These are phyloP conservation scores for Haliaeetus leucogaster DNA, from an alignment of 2,113 vertebrate genomes.

Conservation along the genomic window DNA sequence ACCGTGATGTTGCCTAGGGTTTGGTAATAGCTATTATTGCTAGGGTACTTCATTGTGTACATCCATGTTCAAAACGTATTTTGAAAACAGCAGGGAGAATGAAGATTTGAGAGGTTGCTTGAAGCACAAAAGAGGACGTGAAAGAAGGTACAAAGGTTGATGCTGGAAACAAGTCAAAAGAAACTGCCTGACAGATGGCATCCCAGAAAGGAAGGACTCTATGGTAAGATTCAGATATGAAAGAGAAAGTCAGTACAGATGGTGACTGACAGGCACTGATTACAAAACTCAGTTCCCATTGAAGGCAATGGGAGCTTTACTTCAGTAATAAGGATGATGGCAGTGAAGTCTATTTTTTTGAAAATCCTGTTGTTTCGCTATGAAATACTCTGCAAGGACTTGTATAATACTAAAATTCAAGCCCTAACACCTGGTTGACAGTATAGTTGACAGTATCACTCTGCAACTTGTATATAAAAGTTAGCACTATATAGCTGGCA, in stretches of 20 bases:
- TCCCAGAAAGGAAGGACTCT: conserved; percentile 4
- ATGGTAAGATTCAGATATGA: not conserved
- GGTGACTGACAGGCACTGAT: conserved; percentile 55
- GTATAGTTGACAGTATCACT: not conserved
- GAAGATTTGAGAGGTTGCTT: not conserved
- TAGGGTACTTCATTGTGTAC: not conserved
- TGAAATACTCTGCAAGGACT: not conserved
- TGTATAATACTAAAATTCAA: not conserved
- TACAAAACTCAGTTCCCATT: not conserved
- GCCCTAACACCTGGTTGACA: not conserved
- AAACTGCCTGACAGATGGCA: conserved; percentile 47
- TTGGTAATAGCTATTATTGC: not conserved
- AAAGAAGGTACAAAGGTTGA: conserved; percentile 33
- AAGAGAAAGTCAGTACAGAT: conserved; percentile 19
- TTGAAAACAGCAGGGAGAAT: not conserved
- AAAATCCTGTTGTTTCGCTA: not conserved
- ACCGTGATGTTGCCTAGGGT: not conserved
- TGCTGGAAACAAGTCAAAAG: conserved; percentile 39
- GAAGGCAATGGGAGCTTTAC: conserved; percentile 8
- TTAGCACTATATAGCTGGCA: not conserved
- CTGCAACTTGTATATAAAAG: not conserved
- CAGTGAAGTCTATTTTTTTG: not conserved
- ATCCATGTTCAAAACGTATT: not conserved
- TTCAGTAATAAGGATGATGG: not conserved
- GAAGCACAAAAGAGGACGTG: not conserved